Base-by-base conservation (phyloP, 30 jellyfish, hydroid and myxozoan species). In the Rhopilema esculentum region DNA sequence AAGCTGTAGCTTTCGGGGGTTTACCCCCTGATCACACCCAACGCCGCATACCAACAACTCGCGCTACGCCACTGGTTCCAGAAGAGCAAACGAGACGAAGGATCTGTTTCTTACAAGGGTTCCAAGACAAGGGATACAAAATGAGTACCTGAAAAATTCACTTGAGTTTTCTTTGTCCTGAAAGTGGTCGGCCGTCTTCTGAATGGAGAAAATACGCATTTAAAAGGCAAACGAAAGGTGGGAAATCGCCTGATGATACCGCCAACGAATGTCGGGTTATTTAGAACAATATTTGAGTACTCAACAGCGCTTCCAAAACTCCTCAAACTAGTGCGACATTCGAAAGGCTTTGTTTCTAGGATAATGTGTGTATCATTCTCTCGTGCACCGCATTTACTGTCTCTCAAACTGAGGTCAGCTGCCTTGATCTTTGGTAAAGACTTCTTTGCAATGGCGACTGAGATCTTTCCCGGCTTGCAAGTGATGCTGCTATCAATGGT, bases 321-420 rank as follows among this genome's bases (percentile, higher is more conserved):
- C 65, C 73, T 88, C 66, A 77, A 40, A 26, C 77, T 77, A 0
- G 96, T 88, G 15, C 90, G 73, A 64, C 97, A 90, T 23, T 69
- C 77, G 23, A 25, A 25, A 2, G 89, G 88, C 75, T 26, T 83
- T 4, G 95, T 90, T 17, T 84, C 69, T 0, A 74, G 31, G 49
- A 84, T 70, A 53, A 90, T 72, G 50, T 90, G 97, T 0, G 97
- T 90, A 4, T 70, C 49, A 78, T 90, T 90, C 77, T 90, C 97
- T 0, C 51, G 26, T 1, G 97, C 92, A 51, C 73, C 32, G 83
- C 97, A 90, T 21, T 49, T 16, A 21, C 48, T 66, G 25, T 72
- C 86, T 50, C 79, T 51, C 82, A 90, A 62, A 30, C 83, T 94
- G 77, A 90, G 88, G 19, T 78, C 86, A 23, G 52, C 32, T 23